Percentiles rank a stretch among this genome's conserved stretches.
Conservation (phyloP, 2,888 invertebrate species). For the Patella ulyssiponensis region DNA sequence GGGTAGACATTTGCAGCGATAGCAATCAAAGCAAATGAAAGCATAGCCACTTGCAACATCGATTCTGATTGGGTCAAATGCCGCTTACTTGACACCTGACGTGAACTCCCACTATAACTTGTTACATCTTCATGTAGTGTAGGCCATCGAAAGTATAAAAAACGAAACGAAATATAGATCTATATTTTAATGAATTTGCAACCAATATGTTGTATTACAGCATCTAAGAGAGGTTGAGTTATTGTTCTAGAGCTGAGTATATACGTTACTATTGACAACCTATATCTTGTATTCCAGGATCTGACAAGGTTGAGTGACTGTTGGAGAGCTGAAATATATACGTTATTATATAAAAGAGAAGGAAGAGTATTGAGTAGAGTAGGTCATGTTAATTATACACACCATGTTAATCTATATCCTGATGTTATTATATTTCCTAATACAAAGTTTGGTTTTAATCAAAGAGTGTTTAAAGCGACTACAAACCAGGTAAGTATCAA, state of each 20-base stretch:
- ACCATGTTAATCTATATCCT: slow-evolving; percentile 31
- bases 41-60: too few species aligned
- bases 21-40: too few species aligned
- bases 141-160: too few species aligned
- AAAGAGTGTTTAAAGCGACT: slow-evolving; percentile 41
- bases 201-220: neutral
- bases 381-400: slow-evolving; percentile 33
- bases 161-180: too few species aligned
- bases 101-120: too few species aligned
- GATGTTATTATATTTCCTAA: slow-evolving; percentile 43
- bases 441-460: slow-evolving; percentile 47
- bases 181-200: too few species aligned
- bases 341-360: slow-evolving; percentile 26
- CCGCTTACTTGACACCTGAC: too few species aligned
- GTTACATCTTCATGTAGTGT: too few species aligned
- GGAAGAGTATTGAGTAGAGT: slow-evolving; percentile 26
- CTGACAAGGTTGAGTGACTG: slow-evolving; percentile 10
- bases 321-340: slow-evolving; percentile 22
- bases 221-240: neutral
- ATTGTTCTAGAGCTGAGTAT: slow-evolving; percentile 22
- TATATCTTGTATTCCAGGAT: neutral
- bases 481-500: slow-evolving; percentile 36
- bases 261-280: slow-evolving; percentile 20
- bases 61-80: too few species aligned
- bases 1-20: too few species aligned